Evolutionary conservation across 23 tunicate genomes (phyloP), one percentile per base, ranked within the genome.

Genomic region (Trididemnum nubilum): DNA sequence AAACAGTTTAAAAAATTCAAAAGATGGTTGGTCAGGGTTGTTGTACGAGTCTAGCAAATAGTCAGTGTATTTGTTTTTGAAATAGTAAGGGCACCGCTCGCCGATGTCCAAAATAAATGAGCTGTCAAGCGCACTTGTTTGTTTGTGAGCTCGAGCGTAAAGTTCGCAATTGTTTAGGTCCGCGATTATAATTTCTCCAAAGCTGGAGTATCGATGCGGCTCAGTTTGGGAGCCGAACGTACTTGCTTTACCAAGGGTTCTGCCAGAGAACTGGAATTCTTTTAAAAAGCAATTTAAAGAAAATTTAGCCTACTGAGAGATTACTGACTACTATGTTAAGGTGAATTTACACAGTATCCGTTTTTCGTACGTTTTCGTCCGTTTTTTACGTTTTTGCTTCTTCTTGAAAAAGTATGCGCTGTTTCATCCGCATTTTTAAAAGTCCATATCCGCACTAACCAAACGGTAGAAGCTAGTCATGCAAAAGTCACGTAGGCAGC

Each of bases 101-200:
- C 28, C 67, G 4, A 61, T 24, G n/a, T 61, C 67, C 18, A 61
- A 3, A 3, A 61, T 61, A 24, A 61, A 61, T 3, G 67, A 61
- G 29, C 67, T 61, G 26, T 61, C n/a, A 61, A 61, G 67, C 18
- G 22, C 4, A 26, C 25, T n/a, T 3, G 29, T 26, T 24, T 61
- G 67, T 26, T 61, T 61, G 29, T 61, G 67, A 5, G 67, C 67
- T 61, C 67, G 26, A 3, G 67, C 67, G 29, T 61, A 61, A 24
- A n/a, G 67, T 26, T 61, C 67, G 26, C 67, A 61, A 26, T n/a
- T 26, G n/a, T 61, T 61, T 3, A 61, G 29, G 26, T 61, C 67
- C n/a, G 67, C 18, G n/a, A 61, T 61, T 15, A 61, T 9, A 9
- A 49, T 61, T 61, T 22, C 26, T 15, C 26, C 26, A 61, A 26